A percentile compares a stretch with the other conserved stretches of the same genome.
Conservation (phyloP, 2,113 vertebrate genomes). For the Cyrtonyx montezumae region DNA sequence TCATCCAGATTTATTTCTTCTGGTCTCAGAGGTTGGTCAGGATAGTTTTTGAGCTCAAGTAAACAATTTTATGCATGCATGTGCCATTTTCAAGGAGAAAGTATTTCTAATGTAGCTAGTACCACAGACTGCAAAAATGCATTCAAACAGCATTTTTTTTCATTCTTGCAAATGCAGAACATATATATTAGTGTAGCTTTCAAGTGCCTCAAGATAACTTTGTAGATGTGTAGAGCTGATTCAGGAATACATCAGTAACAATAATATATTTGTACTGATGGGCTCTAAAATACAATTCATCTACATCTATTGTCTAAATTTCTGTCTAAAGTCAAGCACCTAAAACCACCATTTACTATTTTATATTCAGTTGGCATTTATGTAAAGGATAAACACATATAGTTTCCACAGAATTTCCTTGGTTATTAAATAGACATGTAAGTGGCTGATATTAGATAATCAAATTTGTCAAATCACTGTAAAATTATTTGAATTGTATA, state of each 20-base stretch:
- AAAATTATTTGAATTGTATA: not conserved
- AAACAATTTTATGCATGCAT: not conserved
- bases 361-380: not conserved
- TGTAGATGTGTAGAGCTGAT: not conserved
- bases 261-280: not conserved
- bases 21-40: not conserved
- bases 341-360: not conserved
- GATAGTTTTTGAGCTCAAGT: not conserved
- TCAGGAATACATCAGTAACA: not conserved
- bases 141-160: not conserved
- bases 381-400: not conserved
- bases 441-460: not conserved
- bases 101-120: not conserved
- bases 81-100: not conserved
- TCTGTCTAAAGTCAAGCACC: not conserved
- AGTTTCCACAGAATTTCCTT: not conserved
- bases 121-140: not conserved
- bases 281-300: not conserved
- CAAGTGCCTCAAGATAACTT: not conserved
- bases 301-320: not conserved
- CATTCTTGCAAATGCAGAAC: not conserved
- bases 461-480: not conserved
- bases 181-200: not conserved
- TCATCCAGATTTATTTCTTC: not conserved
- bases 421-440: not conserved